A percentile compares a stretch with the other conserved stretches of the same genome.
Conservation (phyloP, 2,888 invertebrate genomes). For the Cephalotes varians region DNA sequence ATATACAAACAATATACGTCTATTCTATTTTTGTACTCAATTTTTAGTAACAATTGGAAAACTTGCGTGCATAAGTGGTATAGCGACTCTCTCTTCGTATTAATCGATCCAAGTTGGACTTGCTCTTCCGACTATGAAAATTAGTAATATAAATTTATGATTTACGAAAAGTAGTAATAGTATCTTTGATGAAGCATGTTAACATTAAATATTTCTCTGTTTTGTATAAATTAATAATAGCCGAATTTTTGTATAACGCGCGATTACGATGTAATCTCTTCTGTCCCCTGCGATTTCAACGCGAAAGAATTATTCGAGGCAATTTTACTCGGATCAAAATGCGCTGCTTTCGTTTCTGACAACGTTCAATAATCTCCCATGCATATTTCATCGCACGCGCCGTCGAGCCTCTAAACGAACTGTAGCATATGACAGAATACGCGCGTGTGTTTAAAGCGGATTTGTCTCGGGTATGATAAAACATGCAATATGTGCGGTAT, state of each 20-base stretch:
- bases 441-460: slow-evolving; percentile 71
- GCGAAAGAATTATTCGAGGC: slow-evolving; percentile 50
- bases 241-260: not conserved
- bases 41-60: slow-evolving; percentile 1
- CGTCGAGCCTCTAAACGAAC: slow-evolving; percentile 73
- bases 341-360: slow-evolving; percentile 67
- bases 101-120: not conserved
- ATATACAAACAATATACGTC: not conserved
- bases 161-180: not conserved
- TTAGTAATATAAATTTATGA: not conserved
- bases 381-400: slow-evolving; percentile 74
- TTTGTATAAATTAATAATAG: slow-evolving; percentile 21
- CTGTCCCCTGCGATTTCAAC: slow-evolving; percentile 26
- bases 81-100: not conserved
- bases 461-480: slow-evolving; percentile 57
- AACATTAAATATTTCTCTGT: not conserved
- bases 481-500: slow-evolving; percentile 44
- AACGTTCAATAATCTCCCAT: slow-evolving; percentile 74
- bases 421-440: slow-evolving; percentile 65
- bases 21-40: not conserved
- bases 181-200: not conserved
- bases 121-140: not conserved
- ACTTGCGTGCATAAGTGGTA: not conserved
- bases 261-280: slow-evolving; percentile 39
- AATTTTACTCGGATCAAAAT: slow-evolving; percentile 73